These are phyloP conservation scores for Siphlonurus alternatus DNA, from an alignment of 2,888 invertebrate genomes.

Conservation along the genomic window DNA sequence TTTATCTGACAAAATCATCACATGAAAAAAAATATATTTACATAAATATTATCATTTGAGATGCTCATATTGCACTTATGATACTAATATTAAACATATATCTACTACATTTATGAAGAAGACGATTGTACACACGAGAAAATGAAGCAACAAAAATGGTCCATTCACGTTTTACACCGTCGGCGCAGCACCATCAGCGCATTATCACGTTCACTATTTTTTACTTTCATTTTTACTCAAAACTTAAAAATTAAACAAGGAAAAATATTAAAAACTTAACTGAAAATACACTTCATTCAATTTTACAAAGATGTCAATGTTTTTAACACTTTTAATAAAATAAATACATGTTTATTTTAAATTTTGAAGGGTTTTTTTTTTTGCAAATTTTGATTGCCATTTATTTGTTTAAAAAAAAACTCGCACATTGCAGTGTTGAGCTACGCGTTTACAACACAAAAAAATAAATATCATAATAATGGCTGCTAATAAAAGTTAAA, in stretches of 20 bases:
- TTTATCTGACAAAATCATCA: not conserved
- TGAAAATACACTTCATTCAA: not conserved
- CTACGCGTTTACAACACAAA: not conserved
- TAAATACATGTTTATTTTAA: not conserved
- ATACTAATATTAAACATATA: no score
- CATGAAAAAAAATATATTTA: not conserved
- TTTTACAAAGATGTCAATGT: not conserved
- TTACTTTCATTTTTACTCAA: not conserved
- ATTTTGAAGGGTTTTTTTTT: no score
- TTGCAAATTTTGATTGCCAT: not conserved
- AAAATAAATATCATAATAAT: not conserved
- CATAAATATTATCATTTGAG: no score
- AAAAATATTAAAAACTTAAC: not conserved
- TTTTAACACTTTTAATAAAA: not conserved
- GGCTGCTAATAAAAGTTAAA: not conserved
- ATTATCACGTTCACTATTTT: not conserved
- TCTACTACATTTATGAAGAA: not conserved
- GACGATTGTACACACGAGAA: not conserved
- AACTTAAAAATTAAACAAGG: no score
- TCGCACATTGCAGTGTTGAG: not conserved
- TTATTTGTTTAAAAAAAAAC: not conserved
- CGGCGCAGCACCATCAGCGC: not conserved
- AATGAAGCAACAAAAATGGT: not conserved
- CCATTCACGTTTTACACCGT: constrained; percentile 1
- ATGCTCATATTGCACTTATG: no score